These are phyloP conservation scores for Pitangus sulphuratus DNA, from an alignment of 2,797 vertebrate species.

Conservation along the genomic window DNA sequence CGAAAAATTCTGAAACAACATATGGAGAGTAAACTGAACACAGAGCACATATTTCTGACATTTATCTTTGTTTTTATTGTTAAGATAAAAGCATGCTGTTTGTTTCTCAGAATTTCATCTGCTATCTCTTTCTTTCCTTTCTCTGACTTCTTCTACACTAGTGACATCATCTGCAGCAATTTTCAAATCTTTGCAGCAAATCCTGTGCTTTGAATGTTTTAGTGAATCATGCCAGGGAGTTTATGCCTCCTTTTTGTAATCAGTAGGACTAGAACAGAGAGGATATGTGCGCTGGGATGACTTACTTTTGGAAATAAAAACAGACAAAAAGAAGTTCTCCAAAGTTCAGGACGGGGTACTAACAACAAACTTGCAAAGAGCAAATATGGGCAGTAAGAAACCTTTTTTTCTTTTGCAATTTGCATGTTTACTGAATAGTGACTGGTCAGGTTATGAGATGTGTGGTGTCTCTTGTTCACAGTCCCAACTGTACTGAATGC, in stretches of 20 bases:
- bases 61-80: constrained; percentile 48
- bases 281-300: neutral
- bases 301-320: neutral
- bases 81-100: constrained; percentile 46
- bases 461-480: neutral
- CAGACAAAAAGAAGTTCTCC: neutral
- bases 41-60: constrained; percentile 34
- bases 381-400: neutral
- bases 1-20: constrained; percentile 13
- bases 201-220: neutral
- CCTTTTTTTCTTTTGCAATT: neutral
- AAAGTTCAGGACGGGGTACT: neutral
- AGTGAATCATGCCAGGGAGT: neutral
- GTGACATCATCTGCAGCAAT: neutral
- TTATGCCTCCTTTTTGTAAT: neutral
- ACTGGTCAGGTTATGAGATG: neutral
- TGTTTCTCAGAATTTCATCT: constrained; percentile 36
- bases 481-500: neutral
- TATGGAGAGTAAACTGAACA: constrained; percentile 28
- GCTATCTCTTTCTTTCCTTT: neutral
- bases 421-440: neutral
- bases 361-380: neutral
- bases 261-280: neutral
- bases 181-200: constrained; percentile 9
- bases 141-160: neutral